Evolutionary conservation across 2,113 vertebrate genomes (phyloP).

Genomic region (Mus pahari): DNA sequence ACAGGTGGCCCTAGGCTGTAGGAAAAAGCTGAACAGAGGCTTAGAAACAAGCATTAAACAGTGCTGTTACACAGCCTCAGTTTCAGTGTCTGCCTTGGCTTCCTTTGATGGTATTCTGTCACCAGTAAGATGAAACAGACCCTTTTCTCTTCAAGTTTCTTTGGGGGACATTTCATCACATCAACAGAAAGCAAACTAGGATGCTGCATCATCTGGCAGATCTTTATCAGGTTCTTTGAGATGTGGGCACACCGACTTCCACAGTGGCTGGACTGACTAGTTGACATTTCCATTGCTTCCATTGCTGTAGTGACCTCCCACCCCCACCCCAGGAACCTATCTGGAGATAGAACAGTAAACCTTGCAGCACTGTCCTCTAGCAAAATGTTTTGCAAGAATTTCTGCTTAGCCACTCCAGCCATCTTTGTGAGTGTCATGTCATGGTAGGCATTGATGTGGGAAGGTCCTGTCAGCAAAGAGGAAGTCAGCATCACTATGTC

Average conservation of each 20-base stretch:
- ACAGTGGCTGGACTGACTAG: background rate
- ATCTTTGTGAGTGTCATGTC: background rate
- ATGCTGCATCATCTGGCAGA: background rate
- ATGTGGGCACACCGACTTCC: background rate
- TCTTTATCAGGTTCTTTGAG: background rate
- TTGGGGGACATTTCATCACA: background rate
- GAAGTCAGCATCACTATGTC: rapidly evolving
- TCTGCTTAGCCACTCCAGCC: background rate
- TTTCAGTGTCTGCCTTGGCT: background rate
- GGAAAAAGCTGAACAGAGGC: background rate
- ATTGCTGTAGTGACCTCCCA: background rate
- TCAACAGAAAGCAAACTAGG: background rate
- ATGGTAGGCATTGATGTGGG: background rate
- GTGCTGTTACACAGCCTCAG: background rate
- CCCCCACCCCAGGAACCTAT: background rate
- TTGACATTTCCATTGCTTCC: background rate
- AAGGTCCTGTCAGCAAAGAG: background rate
- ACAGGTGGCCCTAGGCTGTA: background rate
- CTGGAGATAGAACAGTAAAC: too few relatives aligned
- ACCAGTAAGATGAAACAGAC: background rate
- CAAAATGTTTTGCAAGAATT: background rate
- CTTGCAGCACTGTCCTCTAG: background rate
- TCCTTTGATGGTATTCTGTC: background rate
- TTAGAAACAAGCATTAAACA: background rate
- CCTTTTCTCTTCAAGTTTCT: background rate